Percentiles rank a stretch among this genome's conserved stretches.
Conservation (phyloP, 2,888 invertebrate genomes). For the Gymnoscelis rufifasciata region DNA sequence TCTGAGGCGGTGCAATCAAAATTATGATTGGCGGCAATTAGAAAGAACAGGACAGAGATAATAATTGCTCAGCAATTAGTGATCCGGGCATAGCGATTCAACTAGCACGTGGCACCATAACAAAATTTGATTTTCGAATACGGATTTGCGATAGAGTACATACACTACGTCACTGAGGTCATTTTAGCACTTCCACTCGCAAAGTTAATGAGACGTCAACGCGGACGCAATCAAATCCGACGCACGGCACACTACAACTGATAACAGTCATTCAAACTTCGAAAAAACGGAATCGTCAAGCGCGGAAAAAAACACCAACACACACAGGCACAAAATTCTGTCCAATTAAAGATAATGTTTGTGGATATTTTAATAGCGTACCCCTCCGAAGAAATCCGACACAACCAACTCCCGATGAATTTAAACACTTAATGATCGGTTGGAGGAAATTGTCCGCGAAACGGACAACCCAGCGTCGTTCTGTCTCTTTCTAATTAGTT, state of each 20-base stretch:
- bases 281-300: conserved; percentile 70
- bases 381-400: conserved; percentile 77
- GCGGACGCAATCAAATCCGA: conserved; percentile 53
- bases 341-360: conserved; percentile 79
- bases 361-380: conserved; percentile 78
- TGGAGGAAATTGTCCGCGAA: conserved; percentile 78
- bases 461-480: conserved; percentile 65
- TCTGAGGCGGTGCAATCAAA: conserved; percentile 42
- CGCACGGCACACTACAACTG: conserved; percentile 65
- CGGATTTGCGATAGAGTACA: conserved; percentile 30
- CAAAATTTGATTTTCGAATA: conserved; percentile 45
- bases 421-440: conserved; percentile 80
- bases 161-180: conserved; percentile 68
- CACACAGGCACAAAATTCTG: conserved; percentile 76
- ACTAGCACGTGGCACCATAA: conserved; percentile 59
- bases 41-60: conserved; percentile 58
- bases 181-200: conserved; percentile 54
- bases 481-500: conserved; percentile 69
- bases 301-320: conserved; percentile 56
- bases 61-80: conserved; percentile 64
- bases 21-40: conserved; percentile 56
- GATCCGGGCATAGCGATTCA: conserved; percentile 56
- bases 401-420: conserved; percentile 78
- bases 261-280: conserved; percentile 71
- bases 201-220: conserved; percentile 33